phyloP scores from a whole-genome alignment of 2,113 vertebrate genomes.

The Cottus gobio region DNA sequence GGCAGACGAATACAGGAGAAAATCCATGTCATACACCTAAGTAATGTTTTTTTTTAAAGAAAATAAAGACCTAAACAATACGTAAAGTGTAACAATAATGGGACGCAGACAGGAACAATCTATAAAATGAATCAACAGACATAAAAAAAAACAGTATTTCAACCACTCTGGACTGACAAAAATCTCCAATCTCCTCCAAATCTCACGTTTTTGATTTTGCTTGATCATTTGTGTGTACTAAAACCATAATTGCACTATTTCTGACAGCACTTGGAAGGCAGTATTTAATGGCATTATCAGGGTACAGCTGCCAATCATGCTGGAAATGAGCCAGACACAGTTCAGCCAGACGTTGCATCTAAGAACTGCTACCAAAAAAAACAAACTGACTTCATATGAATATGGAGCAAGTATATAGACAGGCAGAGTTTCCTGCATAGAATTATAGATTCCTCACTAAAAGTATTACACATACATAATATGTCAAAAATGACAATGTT shows the following conservation, averaged over 20 bases:
- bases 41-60: neutral
- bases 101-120: neutral
- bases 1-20: neutral
- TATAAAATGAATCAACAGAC: neutral
- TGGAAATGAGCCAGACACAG: constrained; percentile 41
- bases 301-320: constrained; percentile 42
- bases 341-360: constrained; percentile 23
- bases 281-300: constrained; percentile 10
- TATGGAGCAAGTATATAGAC: neutral
- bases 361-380: constrained; percentile 5
- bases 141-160: neutral
- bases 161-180: neutral
- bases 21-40: neutral
- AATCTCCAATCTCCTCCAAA: neutral
- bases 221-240: constrained; percentile 19
- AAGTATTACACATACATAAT: constrained; percentile 28
- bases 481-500: constrained; percentile 15
- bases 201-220: constrained; percentile 9
- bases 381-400: neutral
- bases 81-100: neutral
- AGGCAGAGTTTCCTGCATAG: neutral
- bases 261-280: constrained; percentile 28
- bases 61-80: neutral
- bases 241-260: constrained; percentile 31
- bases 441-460: neutral